Conservation (phyloP, 2,113 vertebrate species). For the Carollia perspicillata region DNA sequence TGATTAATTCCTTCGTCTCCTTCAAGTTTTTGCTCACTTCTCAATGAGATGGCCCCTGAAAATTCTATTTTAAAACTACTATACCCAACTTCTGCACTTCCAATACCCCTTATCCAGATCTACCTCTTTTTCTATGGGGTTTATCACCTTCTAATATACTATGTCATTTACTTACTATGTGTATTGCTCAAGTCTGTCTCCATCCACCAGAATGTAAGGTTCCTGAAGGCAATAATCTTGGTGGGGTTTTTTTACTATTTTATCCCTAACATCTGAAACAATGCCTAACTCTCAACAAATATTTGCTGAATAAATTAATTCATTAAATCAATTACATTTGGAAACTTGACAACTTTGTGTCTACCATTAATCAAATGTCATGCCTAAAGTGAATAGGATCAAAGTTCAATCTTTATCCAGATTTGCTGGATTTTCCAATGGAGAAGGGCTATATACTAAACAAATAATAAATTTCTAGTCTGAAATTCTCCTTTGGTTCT, state of each 20-base stretch:
- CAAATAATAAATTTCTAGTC: not conserved
- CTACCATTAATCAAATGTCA: not conserved
- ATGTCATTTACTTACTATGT: not conserved
- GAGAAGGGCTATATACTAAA: not conserved
- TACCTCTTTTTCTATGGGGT: not conserved
- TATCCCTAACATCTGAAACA: not conserved
- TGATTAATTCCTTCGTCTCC: not conserved
- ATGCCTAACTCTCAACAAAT: not conserved
- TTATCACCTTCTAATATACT: not conserved
- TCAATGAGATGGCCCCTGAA: not conserved
- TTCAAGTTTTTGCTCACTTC: not conserved
- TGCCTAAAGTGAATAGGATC: not conserved
- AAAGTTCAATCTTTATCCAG: not conserved
- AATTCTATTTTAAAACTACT: not conserved
- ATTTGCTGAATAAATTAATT: conserved; percentile 12
- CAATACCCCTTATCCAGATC: not conserved
- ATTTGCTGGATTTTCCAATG: not conserved
- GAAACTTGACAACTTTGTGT: not conserved
- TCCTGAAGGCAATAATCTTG: not conserved
- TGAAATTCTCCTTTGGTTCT: not conserved
- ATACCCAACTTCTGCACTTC: not conserved
- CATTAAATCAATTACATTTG: not conserved
- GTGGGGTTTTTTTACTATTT: not conserved
- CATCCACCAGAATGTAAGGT: not conserved
- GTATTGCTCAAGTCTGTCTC: not conserved